Evolutionary conservation across 2,113 vertebrate genomes (phyloP).

Genomic region (Archocentrus centrarchus): DNA sequence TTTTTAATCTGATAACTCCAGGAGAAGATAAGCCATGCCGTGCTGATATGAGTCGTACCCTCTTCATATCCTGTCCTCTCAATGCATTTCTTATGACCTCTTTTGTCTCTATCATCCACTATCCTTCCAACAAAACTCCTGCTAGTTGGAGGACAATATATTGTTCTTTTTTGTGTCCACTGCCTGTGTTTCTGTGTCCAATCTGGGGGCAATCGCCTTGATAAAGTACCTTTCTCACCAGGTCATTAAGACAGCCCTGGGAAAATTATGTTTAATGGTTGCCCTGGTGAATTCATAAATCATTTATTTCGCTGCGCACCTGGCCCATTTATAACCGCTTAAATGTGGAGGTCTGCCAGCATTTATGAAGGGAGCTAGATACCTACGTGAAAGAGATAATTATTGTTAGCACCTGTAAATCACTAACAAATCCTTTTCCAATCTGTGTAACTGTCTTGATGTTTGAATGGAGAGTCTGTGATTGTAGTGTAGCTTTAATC

Average conservation of each 20-base stretch:
- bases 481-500: constrained; percentile 17
- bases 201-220: constrained; percentile 64
- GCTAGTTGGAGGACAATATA: constrained; percentile 60
- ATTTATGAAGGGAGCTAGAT: constrained; percentile 59
- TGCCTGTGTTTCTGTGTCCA: constrained; percentile 68
- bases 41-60: constrained; percentile 28
- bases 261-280: constrained; percentile 83
- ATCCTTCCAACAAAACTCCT: constrained; percentile 3
- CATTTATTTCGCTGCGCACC: constrained; percentile 81
- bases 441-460: constrained; percentile 30
- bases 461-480: constrained; percentile 22
- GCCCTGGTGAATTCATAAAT: constrained; percentile 80
- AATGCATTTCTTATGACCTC: constrained; percentile 46
- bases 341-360: constrained; percentile 66
- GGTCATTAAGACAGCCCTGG: constrained; percentile 82
- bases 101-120: constrained; percentile 41
- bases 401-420: constrained; percentile 47
- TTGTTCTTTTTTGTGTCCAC: constrained; percentile 34
- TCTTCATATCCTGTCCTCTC: constrained; percentile 57
- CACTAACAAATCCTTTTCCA: constrained; percentile 25
- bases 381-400: constrained; percentile 53
- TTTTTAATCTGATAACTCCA: constrained; percentile 55
- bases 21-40: constrained; percentile 31
- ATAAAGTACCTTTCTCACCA: constrained; percentile 79
- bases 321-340: constrained; percentile 77